These are phyloP conservation scores for Piaya cayana DNA, from an alignment of 2,113 vertebrate genomes.

Conservation along the genomic window DNA sequence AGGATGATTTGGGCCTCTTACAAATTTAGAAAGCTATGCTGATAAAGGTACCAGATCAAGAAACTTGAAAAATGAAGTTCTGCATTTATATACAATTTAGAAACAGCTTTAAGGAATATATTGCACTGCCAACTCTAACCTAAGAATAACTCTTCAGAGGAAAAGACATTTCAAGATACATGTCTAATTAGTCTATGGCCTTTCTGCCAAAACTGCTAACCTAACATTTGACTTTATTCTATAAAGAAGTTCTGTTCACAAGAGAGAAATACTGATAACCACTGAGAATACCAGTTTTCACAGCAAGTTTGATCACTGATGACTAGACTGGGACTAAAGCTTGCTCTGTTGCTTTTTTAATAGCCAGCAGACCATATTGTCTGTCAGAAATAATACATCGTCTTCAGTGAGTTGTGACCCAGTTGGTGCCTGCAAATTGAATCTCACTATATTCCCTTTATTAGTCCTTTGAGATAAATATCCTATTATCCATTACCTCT, in stretches of 20 bases:
- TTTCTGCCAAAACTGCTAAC: neutral
- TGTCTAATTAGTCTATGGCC: neutral
- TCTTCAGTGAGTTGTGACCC: conserved; percentile 15
- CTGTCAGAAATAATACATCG: conserved; percentile 19
- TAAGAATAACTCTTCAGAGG: neutral
- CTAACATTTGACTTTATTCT: neutral
- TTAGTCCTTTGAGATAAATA: conserved; percentile 15
- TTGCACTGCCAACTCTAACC: neutral
- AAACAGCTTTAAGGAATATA: neutral
- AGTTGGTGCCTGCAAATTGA: neutral
- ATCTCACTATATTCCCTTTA: neutral
- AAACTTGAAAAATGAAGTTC: neutral
- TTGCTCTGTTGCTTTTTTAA: neutral
- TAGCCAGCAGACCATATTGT: neutral
- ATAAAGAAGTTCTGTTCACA: neutral
- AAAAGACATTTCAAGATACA: neutral
- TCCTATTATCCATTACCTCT: neutral
- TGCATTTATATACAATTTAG: neutral
- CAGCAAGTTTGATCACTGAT: neutral
- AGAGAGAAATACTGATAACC: neutral
- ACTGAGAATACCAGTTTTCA: neutral
- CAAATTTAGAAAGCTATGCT: neutral
- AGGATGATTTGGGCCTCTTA: neutral
- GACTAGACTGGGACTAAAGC: neutral
- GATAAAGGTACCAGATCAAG: neutral